Base-by-base conservation (phyloP, 2,113 vertebrate genomes). In the Acrocephalus kingi region DNA sequence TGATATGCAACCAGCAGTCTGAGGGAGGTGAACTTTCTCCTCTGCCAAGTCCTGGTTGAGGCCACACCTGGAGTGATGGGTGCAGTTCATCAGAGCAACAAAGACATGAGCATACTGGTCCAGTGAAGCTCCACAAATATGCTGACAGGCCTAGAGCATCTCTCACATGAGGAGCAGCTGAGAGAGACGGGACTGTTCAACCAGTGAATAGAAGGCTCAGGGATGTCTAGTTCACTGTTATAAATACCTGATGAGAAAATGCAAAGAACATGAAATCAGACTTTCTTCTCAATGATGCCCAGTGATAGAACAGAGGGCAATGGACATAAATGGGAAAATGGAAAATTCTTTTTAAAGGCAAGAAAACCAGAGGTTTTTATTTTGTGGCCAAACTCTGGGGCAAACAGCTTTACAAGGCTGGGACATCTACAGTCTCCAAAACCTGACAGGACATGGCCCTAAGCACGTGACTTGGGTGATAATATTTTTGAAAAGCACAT, bases 371-470 rank as follows among this genome's bases (percentile, higher is more conserved):
- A 19, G 1, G 0, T 2, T n/a, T 73, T 45, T 14, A 24, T 3
- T 54, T 39, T 19, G 10, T 35, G 6, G 9, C 27, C 10, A 39
- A 37, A 71, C 8, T 54, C 9, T 58, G 37, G 5, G 78, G 21
- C 23, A 48, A 30, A 31, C 12, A 84, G 3, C 1, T 13, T 9
- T 6, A 22, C 33, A 19, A 74, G 3, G 1, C 0, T 35, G 3
- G 1, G 1, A 8, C 33, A 4, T 31, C 31, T 35, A 20, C 11
- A 87, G 20, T 10, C 45, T 61, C 67, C 51, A 52, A 81, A 85
- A 62, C 5, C 43, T 71, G 22, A 45, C 5, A 31, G 39, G 4
- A 63, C 10, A 13, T 4, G 5, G 5, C 62, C 20, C 10, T 27
- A 48, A 18, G 11, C 5, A 52, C 0, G 2, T 31, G 2, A 12